These are phyloP conservation scores for Orientallactaga bullata DNA, from an alignment of 2,113 vertebrate genomes.

Conservation along the genomic window DNA sequence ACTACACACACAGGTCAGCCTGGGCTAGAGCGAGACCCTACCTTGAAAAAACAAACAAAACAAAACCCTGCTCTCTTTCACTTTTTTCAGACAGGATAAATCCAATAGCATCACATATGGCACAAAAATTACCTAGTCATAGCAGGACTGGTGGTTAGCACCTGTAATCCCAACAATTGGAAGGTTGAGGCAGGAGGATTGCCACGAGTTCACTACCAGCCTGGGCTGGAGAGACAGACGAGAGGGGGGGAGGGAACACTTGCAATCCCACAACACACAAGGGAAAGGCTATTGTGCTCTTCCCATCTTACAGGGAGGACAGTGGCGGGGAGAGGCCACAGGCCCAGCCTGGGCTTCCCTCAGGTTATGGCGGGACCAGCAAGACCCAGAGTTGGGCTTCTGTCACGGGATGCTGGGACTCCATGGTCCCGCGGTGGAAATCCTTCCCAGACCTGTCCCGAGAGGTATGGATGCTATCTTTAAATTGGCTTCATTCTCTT, in stretches of 20 bases:
- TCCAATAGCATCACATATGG: neutral
- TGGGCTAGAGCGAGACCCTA: no score
- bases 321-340: neutral
- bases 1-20: no score
- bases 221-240: no score
- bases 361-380: neutral
- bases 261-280: neutral
- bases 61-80: neutral
- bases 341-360: neutral
- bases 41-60: no score
- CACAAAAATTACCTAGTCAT: neutral
- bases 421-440: neutral
- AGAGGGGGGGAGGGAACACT: neutral
- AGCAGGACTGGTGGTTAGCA: no score
- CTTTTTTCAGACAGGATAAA: constrained; percentile 44
- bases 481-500: neutral
- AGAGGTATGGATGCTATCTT: neutral
- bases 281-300: neutral
- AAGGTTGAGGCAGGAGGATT: neutral
- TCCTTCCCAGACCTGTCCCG: neutral
- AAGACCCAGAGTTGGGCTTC: neutral
- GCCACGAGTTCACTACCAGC: no score
- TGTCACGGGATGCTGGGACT: neutral
- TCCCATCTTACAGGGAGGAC: neutral
- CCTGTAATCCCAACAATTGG: no score